A percentile compares a stretch with the other conserved stretches of the same genome.
phyloP scores from a whole-genome alignment of 2,113 vertebrate genomes.

The Indicator indicator region DNA sequence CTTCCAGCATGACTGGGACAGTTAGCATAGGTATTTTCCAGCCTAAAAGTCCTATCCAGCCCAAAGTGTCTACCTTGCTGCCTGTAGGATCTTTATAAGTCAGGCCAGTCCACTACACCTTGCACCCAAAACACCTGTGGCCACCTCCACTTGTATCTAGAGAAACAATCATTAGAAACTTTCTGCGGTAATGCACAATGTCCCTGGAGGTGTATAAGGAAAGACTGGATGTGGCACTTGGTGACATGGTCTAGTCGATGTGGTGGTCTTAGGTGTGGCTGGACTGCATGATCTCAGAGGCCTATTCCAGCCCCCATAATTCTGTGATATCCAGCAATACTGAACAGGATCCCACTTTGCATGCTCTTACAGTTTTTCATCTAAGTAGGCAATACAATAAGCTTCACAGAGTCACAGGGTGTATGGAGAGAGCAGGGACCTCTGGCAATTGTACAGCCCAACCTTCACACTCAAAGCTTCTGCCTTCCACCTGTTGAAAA shows the following conservation, averaged over 20 bases:
- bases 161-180: not conserved
- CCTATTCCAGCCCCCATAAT: no score
- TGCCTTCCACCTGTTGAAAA: not conserved
- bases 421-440: not conserved
- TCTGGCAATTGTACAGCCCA: not conserved
- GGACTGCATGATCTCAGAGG: no score
- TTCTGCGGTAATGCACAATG: not conserved
- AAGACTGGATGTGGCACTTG: no score
- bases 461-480: not conserved
- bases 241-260: no score
- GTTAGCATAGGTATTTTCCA: not conserved
- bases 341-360: not conserved
- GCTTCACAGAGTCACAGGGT: not conserved
- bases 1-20: not conserved
- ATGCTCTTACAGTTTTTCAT: not conserved
- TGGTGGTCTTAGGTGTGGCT: no score
- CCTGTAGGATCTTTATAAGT: not conserved
- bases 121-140: not conserved
- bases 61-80: not conserved
- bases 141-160: not conserved
- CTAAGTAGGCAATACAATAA: not conserved
- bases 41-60: no score
- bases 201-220: no score
- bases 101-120: not conserved
- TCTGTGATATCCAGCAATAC: not conserved